phyloP scores from a whole-genome alignment of 2,888 invertebrate species.

The Caenorhabditis sp. region DNA sequence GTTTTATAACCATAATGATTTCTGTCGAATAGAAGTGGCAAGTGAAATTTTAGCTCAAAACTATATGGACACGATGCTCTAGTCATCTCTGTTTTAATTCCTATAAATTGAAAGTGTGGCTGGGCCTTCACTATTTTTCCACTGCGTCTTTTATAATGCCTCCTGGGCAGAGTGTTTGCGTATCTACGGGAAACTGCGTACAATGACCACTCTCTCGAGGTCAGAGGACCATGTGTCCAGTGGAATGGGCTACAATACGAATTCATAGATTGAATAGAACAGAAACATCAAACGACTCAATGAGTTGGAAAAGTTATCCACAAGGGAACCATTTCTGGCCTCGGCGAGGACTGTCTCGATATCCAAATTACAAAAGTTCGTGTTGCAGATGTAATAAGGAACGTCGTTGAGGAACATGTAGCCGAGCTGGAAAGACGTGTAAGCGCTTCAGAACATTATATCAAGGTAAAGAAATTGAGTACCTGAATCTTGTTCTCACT shows the following conservation, averaged over 20 bases:
- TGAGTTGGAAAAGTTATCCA: neutral
- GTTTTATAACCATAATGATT: conserved; percentile 30
- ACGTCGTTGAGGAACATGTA: conserved; percentile 10
- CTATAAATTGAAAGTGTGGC: neutral
- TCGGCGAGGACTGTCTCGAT: conserved; percentile 6
- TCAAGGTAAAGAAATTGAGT: too few species aligned
- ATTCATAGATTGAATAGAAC: too few species aligned
- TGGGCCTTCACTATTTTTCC: neutral
- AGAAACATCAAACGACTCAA: too few species aligned
- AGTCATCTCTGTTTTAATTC: neutral
- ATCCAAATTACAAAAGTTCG: conserved; percentile 23
- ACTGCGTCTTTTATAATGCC: neutral
- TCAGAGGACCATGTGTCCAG: too few species aligned
- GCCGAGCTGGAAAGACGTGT: conserved; percentile 4
- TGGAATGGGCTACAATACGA: too few species aligned
- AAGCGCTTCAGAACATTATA: neutral
- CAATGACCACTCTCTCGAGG: too few species aligned
- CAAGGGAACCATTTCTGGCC: conserved; percentile 8
- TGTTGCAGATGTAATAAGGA: conserved; percentile 24
- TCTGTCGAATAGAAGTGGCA: conserved; percentile 12
- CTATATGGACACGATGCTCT: too few species aligned
- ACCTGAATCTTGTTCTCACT: conserved; percentile 24
- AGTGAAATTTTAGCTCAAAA: conserved; percentile 8
- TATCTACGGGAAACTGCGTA: conserved; percentile 5
- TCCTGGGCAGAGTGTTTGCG: conserved; percentile 4